Evolutionary conservation across 2,113 vertebrate species (phyloP).

Genomic region (Lethenteron camtschaticum): DNA sequence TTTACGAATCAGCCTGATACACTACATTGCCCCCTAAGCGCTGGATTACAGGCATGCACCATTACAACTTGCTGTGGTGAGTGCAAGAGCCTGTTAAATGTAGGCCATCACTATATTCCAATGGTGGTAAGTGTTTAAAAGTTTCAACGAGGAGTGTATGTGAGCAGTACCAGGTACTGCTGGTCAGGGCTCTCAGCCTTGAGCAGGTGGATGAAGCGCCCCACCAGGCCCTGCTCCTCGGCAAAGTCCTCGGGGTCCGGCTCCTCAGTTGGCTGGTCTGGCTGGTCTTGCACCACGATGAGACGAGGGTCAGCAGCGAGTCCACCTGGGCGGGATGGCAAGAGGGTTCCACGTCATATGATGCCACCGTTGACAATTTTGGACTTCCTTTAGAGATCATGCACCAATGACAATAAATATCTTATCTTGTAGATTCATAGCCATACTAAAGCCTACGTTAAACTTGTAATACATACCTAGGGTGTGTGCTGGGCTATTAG

Average conservation of each 20-base stretch:
- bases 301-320: slow-evolving; percentile 70
- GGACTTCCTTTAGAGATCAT: neutral
- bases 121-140: too few relatives aligned
- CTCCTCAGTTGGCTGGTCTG: slow-evolving; percentile 80
- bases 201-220: slow-evolving; percentile 78
- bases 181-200: slow-evolving; percentile 82
- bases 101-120: too few relatives aligned
- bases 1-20: too few relatives aligned
- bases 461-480: too few relatives aligned
- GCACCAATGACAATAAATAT: neutral
- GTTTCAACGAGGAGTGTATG: too few relatives aligned
- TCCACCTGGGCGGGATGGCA: slow-evolving; percentile 43
- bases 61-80: too few relatives aligned
- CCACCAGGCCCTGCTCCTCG: slow-evolving; percentile 88
- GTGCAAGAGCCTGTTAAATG: too few relatives aligned
- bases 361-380: neutral
- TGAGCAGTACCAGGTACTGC: slow-evolving; percentile 51
- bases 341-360: neutral
- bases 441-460: neutral
- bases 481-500: too few relatives aligned
- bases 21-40: too few relatives aligned
- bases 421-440: neutral
- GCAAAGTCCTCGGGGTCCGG: slow-evolving; percentile 93
- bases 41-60: too few relatives aligned
- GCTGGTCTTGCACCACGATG: slow-evolving; percentile 89